Conservation (phyloP, 30 jellyfish, hydroid and myxozoan genomes). For the Cassiopea xamachana region DNA sequence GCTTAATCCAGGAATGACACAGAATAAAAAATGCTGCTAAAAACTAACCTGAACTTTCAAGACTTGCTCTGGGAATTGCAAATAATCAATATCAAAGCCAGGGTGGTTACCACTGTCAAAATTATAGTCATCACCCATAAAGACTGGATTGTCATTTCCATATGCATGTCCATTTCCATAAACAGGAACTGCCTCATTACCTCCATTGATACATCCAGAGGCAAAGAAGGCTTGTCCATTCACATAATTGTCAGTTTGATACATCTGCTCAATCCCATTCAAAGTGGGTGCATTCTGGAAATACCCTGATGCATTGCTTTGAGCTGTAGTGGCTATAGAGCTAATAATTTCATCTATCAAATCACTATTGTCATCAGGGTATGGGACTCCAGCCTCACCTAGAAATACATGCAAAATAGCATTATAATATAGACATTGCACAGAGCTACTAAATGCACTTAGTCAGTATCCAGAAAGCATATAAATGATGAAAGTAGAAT, state of each 20-base stretch:
- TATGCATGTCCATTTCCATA: not conserved
- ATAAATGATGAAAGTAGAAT: too few relatives aligned
- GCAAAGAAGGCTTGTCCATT: not conserved
- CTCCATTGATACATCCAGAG: not conserved
- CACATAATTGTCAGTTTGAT: not conserved
- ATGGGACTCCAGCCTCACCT: conserved; percentile 4
- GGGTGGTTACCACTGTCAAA: not conserved
- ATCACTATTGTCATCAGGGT: not conserved
- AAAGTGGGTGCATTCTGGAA: not conserved
- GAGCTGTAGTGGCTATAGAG: conserved; percentile 1
- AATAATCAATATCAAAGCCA: conserved; percentile 31
- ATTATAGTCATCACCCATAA: conserved; percentile 14
- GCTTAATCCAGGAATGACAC: too few relatives aligned
- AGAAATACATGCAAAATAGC: too few relatives aligned
- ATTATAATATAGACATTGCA: too few relatives aligned
- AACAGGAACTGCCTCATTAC: not conserved
- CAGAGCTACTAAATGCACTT: too few relatives aligned
- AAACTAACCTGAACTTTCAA: conserved; percentile 33
- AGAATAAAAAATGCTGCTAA: not conserved
- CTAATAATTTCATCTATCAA: conserved; percentile 11
- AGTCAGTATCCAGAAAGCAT: too few relatives aligned
- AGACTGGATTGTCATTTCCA: conserved; percentile 12
- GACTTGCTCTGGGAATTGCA: conserved; percentile 43
- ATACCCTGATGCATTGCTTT: not conserved
- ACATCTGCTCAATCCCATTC: not conserved